A percentile compares a stretch with the other conserved stretches of the same genome.
phyloP scores from a whole-genome alignment of 1,140 invertebrate species.

The Papilio glaucus region DNA sequence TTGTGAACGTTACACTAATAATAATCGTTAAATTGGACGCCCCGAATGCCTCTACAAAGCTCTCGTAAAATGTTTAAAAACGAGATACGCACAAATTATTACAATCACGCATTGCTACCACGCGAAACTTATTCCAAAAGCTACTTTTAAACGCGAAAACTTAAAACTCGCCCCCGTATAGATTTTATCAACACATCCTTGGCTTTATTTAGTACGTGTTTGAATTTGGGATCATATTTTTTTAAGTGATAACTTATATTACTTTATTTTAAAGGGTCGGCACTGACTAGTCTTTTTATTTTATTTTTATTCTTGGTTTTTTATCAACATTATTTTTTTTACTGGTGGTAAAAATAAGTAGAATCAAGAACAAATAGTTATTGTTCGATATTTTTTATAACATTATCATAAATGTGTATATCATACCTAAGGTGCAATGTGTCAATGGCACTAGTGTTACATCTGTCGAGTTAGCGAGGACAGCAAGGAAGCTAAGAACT shows the following conservation, averaged over 20 bases:
- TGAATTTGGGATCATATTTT: slow-evolving; percentile 13
- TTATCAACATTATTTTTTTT: no score
- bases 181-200: slow-evolving; percentile 28
- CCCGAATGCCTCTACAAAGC: slow-evolving; percentile 31
- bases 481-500: no score
- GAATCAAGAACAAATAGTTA: no score
- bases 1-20: slow-evolving; percentile 18
- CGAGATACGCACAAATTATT: slow-evolving; percentile 60
- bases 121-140: slow-evolving; percentile 42
- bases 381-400: no score
- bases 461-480: no score
- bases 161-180: slow-evolving; percentile 3
- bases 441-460: no score
- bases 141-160: slow-evolving; percentile 23
- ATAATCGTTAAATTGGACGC: slow-evolving; percentile 39
- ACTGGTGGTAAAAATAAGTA: no score
- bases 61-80: slow-evolving; percentile 39
- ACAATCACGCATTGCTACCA: slow-evolving; percentile 49
- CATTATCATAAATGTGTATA: no score
- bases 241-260: slow-evolving; percentile 12
- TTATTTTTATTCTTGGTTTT: no score
- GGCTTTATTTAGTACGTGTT: slow-evolving; percentile 30
- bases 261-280: slow-evolving; percentile 8
- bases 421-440: no score
- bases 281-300: neutral